phyloP scores from a whole-genome alignment of 2,797 vertebrate species.

The Cheirogaleus major region DNA sequence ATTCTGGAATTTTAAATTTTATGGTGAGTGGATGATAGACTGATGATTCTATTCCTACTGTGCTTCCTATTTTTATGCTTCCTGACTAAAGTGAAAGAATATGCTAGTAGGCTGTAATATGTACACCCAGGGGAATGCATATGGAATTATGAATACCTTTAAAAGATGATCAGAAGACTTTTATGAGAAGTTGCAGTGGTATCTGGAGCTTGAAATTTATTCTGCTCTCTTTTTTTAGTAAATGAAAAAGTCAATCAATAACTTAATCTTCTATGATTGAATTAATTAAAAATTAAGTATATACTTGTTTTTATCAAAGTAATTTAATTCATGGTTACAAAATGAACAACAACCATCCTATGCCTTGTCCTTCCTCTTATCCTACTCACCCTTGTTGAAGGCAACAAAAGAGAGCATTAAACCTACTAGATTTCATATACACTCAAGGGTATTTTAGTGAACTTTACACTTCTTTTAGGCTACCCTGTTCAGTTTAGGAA shows the following conservation, averaged over 20 bases:
- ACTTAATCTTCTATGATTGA: neutral
- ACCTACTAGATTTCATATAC: neutral
- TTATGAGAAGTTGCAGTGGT: neutral
- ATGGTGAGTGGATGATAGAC: neutral
- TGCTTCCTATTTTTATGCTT: neutral
- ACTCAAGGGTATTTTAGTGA: neutral
- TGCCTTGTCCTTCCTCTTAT: neutral
- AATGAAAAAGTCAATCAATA: conserved; percentile 5
- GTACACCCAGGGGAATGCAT: neutral
- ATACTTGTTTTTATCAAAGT: conserved; percentile 30
- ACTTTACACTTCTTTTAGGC: neutral
- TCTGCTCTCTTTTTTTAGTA: neutral
- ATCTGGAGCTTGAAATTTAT: neutral
- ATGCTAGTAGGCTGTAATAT: neutral
- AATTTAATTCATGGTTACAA: neutral
- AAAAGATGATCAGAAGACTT: neutral
- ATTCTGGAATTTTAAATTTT: neutral
- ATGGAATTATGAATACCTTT: neutral
- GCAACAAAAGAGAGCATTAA: neutral
- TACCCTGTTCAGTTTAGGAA: neutral
- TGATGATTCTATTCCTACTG: neutral
- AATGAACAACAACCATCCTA: neutral
- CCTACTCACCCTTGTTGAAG: neutral
- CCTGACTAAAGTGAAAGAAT: neutral
- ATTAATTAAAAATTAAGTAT: conserved; percentile 40